Evolutionary conservation across 2,113 vertebrate species (phyloP), one percentile per base, ranked within the genome.

Genomic region (rabbit (Oryctolagus cuniculus)): DNA sequence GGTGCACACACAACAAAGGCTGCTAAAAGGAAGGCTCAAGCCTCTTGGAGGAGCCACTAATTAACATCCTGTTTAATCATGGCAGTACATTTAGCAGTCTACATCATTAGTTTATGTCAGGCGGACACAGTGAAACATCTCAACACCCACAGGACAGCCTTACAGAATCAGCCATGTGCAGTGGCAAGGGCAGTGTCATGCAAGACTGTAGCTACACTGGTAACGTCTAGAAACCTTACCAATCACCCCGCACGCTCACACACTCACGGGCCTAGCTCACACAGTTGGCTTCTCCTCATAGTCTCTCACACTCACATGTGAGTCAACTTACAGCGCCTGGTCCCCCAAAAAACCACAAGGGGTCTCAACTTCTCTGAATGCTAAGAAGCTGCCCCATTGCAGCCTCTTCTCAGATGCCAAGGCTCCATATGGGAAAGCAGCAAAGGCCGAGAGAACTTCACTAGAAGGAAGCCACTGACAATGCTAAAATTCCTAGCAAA

Each of bases 51-150:
- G 97, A 98, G 92, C 94, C 94, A 96, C 97, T 98, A 98, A 98
- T 98, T 98, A 98, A 98, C 97, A 98, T 98, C 96, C 85, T 97
- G 96, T 98, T 98, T 98, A 98, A 98, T 98, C 98, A 98, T 98
- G 97, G 98, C 98, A 96, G 98, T 96, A 94, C 96, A 97, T 98
- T 98, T 97, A 98, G 98, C 96, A 85, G 97, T 96, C 97, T 98
- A 97, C 97, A 98, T 98, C 98, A 98, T 98, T 98, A 98, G 98
- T 98, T 98, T 98, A 96, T 98, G 98, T 98, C 98, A 98, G 85
- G 95, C 31, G 0, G 96, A 97, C 93, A 78, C 70, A 55, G 93
- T 94, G 96, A 97, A 98, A 98, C 98, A 98, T 97, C 97, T 92
- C 96, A 98, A 98, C 96, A 98, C 97, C 98, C 98, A 92, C 97